Base-by-base conservation (phyloP, 1,140 invertebrate genomes). In the Maconellicoccus hirsutus region DNA sequence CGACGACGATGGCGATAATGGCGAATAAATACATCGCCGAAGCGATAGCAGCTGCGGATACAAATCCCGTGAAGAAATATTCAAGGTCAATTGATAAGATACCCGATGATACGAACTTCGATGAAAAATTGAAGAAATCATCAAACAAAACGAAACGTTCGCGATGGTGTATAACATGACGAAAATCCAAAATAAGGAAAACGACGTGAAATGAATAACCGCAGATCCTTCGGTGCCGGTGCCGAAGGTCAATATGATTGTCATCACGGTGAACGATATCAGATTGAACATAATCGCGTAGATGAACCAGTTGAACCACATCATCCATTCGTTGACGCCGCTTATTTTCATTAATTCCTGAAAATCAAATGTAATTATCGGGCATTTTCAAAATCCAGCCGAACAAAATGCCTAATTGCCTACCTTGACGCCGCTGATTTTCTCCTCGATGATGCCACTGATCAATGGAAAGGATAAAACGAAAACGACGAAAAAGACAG, bases 311-410 rank as follows among this genome's bases (percentile, higher is more conserved):
- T 84, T 84, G 1, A 81, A 63, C 85, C 86, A 88, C 72, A 87
- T 81, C 70, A 87, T 77, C 82, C 83, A 87, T 66, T 81, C 82
- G 72, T 81, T 81, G 59, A 88, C 74, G 10, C 87, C 87, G 82
- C 86, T 86, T 80, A 88, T 86, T 79, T 86, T 87, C 86, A 87
- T 86, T 10, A 86, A 81, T 79, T 88, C 87, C 85, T 87, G n/a
- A n/a, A n/a, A n/a, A n/a, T n/a, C n/a, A n/a, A n/a, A n/a, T n/a
- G n/a, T n/a, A n/a, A n/a, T n/a, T n/a, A n/a, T n/a, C n/a, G n/a
- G n/a, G n/a, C n/a, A n/a, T n/a, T n/a, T n/a, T n/a, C n/a, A n/a
- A n/a, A n/a, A n/a, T n/a, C n/a, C n/a, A n/a, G n/a, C n/a, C n/a
- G n/a, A n/a, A n/a, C n/a, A n/a, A n/a, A n/a, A n/a, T n/a, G n/a